Percentiles rank a stretch among this genome's conserved stretches.
These are phyloP conservation scores for Ispidina picta DNA, from an alignment of 2,797 vertebrate genomes.

Conservation along the genomic window DNA sequence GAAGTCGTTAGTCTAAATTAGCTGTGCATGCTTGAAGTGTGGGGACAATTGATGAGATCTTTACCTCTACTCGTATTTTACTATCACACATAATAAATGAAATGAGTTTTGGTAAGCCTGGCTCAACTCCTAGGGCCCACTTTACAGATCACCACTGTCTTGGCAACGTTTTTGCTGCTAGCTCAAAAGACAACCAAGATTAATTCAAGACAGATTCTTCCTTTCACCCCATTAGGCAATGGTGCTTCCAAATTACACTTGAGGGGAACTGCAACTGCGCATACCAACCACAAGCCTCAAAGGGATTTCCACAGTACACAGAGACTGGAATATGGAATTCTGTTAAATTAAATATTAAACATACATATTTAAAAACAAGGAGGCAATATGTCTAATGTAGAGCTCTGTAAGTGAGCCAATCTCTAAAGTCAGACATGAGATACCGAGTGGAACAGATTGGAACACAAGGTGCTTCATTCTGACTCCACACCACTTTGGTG, in stretches of 20 bases:
- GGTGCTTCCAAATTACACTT: constrained; percentile 18
- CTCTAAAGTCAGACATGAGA: neutral
- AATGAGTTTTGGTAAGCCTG: neutral
- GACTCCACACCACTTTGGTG: neutral
- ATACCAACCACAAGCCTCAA: constrained; percentile 19
- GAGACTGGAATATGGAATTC: constrained; percentile 11
- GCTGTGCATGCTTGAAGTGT: neutral
- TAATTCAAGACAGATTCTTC: constrained; percentile 34
- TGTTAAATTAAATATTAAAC: constrained; percentile 45
- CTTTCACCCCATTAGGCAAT: constrained; percentile 50
- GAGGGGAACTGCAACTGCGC: neutral
- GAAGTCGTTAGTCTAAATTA: constrained; percentile 18
- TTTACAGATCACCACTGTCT: constrained; percentile 23
- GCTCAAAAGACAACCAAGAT: constrained; percentile 35
- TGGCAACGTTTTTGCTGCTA: constrained; percentile 38
- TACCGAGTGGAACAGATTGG: neutral
- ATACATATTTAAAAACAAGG: constrained; percentile 37
- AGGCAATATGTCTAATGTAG: constrained; percentile 46
- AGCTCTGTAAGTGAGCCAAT: constrained; percentile 34
- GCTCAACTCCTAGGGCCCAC: constrained; percentile 10
- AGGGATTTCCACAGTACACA: neutral
- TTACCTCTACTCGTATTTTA: neutral
- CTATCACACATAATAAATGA: neutral
- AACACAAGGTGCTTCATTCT: neutral
- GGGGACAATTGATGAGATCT: neutral